A percentile compares a stretch with the other conserved stretches of the same genome.
Evolutionary conservation across 2,113 vertebrate species (phyloP).

Genomic region (Sorex fumeus): DNA sequence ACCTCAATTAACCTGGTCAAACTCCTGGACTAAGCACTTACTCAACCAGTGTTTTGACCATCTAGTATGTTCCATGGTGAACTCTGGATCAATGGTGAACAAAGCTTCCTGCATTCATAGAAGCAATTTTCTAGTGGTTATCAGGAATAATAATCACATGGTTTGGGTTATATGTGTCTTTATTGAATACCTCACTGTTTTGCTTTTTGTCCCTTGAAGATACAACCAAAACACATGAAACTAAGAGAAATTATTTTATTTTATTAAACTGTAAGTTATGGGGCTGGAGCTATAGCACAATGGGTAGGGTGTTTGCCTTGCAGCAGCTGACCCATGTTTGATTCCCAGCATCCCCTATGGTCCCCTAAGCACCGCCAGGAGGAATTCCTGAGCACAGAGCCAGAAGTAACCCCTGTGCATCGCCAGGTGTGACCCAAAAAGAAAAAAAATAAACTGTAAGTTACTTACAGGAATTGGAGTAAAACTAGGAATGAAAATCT

Average conservation of each 20-base stretch:
- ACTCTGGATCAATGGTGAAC: background rate
- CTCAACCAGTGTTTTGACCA: slow-evolving; percentile 2
- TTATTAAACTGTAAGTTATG: too few species aligned
- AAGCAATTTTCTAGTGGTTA: background rate
- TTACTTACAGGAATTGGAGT: background rate
- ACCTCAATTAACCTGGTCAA: background rate
- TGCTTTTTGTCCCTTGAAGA: background rate
- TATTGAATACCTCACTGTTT: background rate
- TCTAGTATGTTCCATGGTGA: background rate
- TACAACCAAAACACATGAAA: background rate
- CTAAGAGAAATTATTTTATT: slow-evolving; percentile 35
- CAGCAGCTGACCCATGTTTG: too few species aligned
- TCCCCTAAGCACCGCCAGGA: too few species aligned
- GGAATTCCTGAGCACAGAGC: too few species aligned
- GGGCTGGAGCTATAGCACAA: too few species aligned
- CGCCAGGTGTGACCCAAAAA: too few species aligned
- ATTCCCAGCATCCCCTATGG: too few species aligned
- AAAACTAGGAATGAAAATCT: background rate
- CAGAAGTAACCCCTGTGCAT: too few species aligned
- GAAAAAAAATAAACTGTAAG: too few species aligned
- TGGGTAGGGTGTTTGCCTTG: too few species aligned
- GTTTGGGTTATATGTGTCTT: background rate
- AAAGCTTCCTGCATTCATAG: background rate
- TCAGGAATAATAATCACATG: background rate
- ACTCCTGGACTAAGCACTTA: background rate